A percentile compares a stretch with the other conserved stretches of the same genome.
Conservation (phyloP, 2,888 invertebrate species). For the Amiota mariae region DNA sequence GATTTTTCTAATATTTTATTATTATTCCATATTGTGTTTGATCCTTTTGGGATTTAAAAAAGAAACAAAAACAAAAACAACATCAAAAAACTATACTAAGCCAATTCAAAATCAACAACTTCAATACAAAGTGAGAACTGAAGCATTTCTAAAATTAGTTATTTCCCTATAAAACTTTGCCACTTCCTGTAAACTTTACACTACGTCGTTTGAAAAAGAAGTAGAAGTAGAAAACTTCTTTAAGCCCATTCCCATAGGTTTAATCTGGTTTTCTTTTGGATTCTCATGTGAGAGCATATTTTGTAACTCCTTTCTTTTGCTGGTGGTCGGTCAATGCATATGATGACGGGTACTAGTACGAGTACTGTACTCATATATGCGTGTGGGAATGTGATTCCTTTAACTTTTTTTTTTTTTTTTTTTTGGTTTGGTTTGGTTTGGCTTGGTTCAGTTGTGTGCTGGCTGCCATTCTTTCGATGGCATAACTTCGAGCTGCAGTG, state of each 20-base stretch:
- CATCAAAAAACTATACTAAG: too few species aligned
- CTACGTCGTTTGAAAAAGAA: slow-evolving; percentile 26
- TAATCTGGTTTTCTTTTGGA: slow-evolving; percentile 56
- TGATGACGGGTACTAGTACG: too few species aligned
- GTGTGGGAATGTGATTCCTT: background rate
- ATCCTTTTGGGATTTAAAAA: too few species aligned
- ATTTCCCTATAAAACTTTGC: slow-evolving; percentile 1
- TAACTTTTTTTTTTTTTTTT: background rate
- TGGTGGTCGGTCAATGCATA: background rate
- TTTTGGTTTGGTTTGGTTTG: too few species aligned
- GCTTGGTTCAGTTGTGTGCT: background rate
- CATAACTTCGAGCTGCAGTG: slow-evolving; percentile 37
- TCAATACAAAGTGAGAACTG: slow-evolving; percentile 35
- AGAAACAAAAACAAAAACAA: too few species aligned
- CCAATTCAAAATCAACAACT: background rate
- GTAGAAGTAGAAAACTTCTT: slow-evolving; percentile 37
- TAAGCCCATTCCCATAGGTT: slow-evolving; percentile 50
- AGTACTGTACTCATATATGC: too few species aligned
- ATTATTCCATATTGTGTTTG: too few species aligned
- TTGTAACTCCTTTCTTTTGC: slow-evolving; percentile 2
- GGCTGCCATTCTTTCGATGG: background rate
- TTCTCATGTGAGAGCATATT: slow-evolving; percentile 6
- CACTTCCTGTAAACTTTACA: too few species aligned
- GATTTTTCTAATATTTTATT: too few species aligned
- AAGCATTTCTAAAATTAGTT: slow-evolving; percentile 6